Evolutionary conservation across 2,113 vertebrate genomes (phyloP), one percentile per base, ranked within the genome.

Genomic region (Numida meleagris): DNA sequence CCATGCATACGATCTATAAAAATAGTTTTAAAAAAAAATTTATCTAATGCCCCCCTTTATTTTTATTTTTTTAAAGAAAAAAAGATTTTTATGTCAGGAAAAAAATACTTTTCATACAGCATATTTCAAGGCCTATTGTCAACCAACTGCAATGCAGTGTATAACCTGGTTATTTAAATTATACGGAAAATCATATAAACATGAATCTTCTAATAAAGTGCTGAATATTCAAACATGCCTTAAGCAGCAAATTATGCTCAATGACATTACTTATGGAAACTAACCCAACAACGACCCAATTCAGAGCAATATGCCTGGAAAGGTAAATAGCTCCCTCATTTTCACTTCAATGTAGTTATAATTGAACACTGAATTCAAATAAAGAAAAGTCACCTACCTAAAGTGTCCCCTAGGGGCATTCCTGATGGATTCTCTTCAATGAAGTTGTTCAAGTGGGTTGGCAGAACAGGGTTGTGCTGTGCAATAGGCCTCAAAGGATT

Each of bases 391-490:
- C 86, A 98, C 99, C 97, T 97, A 99, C 99, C 99, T 90, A 99
- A 95, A 90, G 98, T 96, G 63, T 99, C 99, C 86, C 98, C 98
- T 87, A 99, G 57, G 86, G 97, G 96, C 67, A 98, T 96, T 94
- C 98, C 99, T 29, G 98, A 97, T 12, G 97, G 95, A 83, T 97
- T 98, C 51, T 99, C 99, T 85, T 99, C 99, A 72, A 98, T 97
- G 95, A 99, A 99, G 97, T 97, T 99, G 97, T 98, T 99, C 97
- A 99, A 98, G 94, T 99, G 99, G 24, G 98, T 96, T 72, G 98
- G 95, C 84, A 98, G 97, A 80, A 99, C 83, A 34, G 98, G 98
- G 93, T 98, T 98, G 27, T 98, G 97, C 96, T 99, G 99, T 46
- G 98, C 96, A 62, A 99, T 92, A 82, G 98, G 98, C 96, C 99